phyloP scores from a whole-genome alignment of 2,888 invertebrate genomes.

The Nipponacmea schrenckii region DNA sequence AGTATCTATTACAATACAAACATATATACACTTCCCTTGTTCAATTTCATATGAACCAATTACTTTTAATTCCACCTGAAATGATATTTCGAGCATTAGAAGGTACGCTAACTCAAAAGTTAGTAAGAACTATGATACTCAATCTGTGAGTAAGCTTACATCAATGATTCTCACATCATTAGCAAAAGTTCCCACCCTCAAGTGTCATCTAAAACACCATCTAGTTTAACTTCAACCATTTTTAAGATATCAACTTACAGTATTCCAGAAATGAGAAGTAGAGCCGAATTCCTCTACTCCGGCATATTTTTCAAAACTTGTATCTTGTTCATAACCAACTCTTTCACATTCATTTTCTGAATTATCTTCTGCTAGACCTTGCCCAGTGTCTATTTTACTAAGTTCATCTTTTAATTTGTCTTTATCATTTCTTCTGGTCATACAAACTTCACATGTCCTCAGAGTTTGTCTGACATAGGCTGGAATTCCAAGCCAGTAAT shows the following conservation, averaged over 20 bases:
- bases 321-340: too few relatives aligned
- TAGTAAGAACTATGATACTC: too few relatives aligned
- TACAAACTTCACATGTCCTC: background rate
- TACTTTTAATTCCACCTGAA: conserved; percentile 44
- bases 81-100: background rate
- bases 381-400: background rate
- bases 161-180: too few relatives aligned
- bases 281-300: too few relatives aligned
- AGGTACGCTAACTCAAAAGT: too few relatives aligned
- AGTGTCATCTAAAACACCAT: too few relatives aligned
- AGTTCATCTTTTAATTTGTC: background rate
- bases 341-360: background rate
- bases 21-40: conserved; percentile 30
- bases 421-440: background rate
- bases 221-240: too few relatives aligned
- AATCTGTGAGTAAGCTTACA: too few relatives aligned
- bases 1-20: conserved; percentile 39
- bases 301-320: too few relatives aligned
- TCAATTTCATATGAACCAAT: conserved; percentile 37
- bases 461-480: background rate
- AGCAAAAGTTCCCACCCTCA: too few relatives aligned
- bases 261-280: too few relatives aligned
- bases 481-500: conserved; percentile 1
- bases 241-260: too few relatives aligned
- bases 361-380: background rate